phyloP scores from a whole-genome alignment of 2,888 invertebrate species.

The Acleris laterana region DNA sequence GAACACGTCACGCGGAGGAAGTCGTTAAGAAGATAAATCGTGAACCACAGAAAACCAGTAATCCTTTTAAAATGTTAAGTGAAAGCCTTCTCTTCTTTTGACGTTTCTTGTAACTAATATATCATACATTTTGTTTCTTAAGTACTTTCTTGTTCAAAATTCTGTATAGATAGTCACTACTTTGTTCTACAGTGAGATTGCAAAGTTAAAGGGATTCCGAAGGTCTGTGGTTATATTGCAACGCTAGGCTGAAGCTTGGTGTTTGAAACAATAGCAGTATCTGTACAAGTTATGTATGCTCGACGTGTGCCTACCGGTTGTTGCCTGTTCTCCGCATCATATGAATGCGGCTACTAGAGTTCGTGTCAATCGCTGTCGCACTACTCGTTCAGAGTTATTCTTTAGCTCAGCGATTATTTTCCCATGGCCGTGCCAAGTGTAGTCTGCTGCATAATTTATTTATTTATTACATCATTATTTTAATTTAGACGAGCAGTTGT shows the following conservation, averaged over 20 bases:
- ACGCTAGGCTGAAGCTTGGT: slow-evolving; percentile 8
- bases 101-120: slow-evolving; percentile 45
- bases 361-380: slow-evolving; percentile 15
- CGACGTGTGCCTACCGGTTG: slow-evolving; percentile 21
- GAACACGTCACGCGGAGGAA: slow-evolving; percentile 67
- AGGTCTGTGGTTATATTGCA: neutral
- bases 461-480: too few species aligned
- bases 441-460: too few species aligned
- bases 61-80: slow-evolving; percentile 69
- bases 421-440: too few species aligned
- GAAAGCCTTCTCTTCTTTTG: slow-evolving; percentile 52
- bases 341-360: slow-evolving; percentile 21
- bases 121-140: slow-evolving; percentile 41
- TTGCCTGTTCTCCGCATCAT: slow-evolving; percentile 11
- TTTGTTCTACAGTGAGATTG: neutral
- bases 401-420: slow-evolving; percentile 7
- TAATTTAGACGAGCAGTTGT: too few species aligned
- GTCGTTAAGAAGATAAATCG: slow-evolving; percentile 79
- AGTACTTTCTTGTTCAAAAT: slow-evolving; percentile 36
- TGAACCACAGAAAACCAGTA: slow-evolving; percentile 65
- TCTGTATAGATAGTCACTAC: neutral
- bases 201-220: slow-evolving; percentile 7
- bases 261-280: slow-evolving; percentile 30
- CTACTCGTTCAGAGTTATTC: slow-evolving; percentile 7
- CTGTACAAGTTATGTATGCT: slow-evolving; percentile 23